These are phyloP conservation scores for Ostrea edulis DNA, from an alignment of 1,140 invertebrate species.

Conservation along the genomic window DNA sequence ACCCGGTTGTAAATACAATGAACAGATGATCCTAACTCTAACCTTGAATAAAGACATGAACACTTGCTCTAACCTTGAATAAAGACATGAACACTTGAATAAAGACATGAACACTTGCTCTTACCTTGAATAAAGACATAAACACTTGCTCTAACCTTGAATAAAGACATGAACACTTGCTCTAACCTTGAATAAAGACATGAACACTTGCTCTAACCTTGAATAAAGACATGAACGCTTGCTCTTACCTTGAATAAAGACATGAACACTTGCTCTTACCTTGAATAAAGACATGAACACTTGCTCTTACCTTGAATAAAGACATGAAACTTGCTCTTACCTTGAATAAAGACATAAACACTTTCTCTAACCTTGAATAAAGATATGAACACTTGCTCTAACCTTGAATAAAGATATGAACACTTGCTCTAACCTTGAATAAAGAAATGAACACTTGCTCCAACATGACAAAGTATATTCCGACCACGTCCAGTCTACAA, in stretches of 20 bases:
- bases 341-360: constrained; percentile 62
- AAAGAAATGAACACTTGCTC: constrained; percentile 61
- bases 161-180: constrained; percentile 56
- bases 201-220: constrained; percentile 63
- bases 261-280: constrained; percentile 57
- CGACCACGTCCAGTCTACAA: constrained; percentile 64
- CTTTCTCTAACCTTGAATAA: constrained; percentile 61
- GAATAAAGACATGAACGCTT: constrained; percentile 57
- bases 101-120: constrained; percentile 56
- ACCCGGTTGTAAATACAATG: too few species aligned
- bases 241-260: constrained; percentile 62
- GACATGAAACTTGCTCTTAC: constrained; percentile 58
- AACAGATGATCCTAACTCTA: too few species aligned
- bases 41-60: constrained; percentile 64
- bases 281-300: constrained; percentile 61
- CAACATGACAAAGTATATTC: constrained; percentile 69
- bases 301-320: constrained; percentile 61
- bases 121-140: constrained; percentile 62
- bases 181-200: constrained; percentile 62
- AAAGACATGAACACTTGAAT: constrained; percentile 63
- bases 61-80: constrained; percentile 65
- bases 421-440: constrained; percentile 60
- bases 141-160: constrained; percentile 64
- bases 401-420: constrained; percentile 65
- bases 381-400: constrained; percentile 47